phyloP scores from a whole-genome alignment of 2,797 vertebrate species.

The Sparidentex hasta region DNA sequence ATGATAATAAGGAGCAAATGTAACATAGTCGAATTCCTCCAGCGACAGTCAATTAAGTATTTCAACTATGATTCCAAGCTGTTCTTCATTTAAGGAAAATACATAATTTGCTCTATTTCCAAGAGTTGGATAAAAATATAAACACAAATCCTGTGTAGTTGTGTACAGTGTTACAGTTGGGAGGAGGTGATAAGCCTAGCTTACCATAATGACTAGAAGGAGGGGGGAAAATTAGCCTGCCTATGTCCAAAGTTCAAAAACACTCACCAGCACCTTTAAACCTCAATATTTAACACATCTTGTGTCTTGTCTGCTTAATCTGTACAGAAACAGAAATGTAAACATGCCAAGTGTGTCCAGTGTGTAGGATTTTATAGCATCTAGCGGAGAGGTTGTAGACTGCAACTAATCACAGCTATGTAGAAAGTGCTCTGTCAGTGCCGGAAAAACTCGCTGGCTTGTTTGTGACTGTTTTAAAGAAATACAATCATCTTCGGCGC shows the following conservation, averaged over 20 bases:
- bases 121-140: background rate
- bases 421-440: too few relatives aligned
- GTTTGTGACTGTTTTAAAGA: too few relatives aligned
- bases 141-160: background rate
- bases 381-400: too few relatives aligned
- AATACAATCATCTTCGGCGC: too few relatives aligned
- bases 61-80: too few relatives aligned
- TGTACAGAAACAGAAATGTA: too few relatives aligned
- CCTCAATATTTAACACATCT: background rate
- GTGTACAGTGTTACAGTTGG: background rate
- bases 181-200: background rate
- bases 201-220: conserved; percentile 1
- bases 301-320: background rate
- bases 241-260: background rate
- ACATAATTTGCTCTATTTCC: background rate
- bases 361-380: too few relatives aligned
- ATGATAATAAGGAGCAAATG: too few relatives aligned
- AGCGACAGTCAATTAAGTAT: too few relatives aligned
- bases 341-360: background rate
- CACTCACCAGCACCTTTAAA: background rate
- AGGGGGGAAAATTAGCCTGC: background rate
- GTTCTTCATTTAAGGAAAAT: background rate
- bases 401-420: too few relatives aligned
- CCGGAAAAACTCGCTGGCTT: too few relatives aligned
- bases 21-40: too few relatives aligned